Evolutionary conservation across 2,797 vertebrate genomes (phyloP), one percentile per base, ranked within the genome.

Genomic region (Platalea minor): DNA sequence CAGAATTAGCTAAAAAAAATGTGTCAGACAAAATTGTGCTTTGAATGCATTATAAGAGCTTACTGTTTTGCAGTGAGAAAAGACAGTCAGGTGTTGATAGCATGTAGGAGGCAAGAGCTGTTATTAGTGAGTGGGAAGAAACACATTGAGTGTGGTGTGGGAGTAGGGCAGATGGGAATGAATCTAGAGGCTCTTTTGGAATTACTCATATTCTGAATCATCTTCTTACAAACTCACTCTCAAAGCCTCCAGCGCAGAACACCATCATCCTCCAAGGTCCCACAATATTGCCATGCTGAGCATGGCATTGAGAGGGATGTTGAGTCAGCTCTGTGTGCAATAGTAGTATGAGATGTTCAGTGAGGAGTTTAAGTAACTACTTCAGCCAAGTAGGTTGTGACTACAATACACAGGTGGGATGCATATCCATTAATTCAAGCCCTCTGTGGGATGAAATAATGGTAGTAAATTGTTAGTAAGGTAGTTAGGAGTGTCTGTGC

Each of bases 1-100:
- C 37, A 85, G 72, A 93, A 93, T 91, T 95, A 87, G 28, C 25
- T 93, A 89, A 77, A 81, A 91, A 94, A 95, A 91, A 90, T 14
- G 95, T 93, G 95, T 93, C 94, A 96, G 97, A 97, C 94, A 91
- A 95, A 93, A 89, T 83, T 95, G 92, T 96, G 89, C 86, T 91
- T 96, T 92, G 79, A 96, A 96, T 88, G 87, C 60, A 68, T 96
- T 90, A 89, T 88, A 88, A 48, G 56, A 13, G 8, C 60, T 60
- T 86, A 85, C 77, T 67, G 39, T 85, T 85, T 92, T 83, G 61
- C 75, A 79, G 78, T 91, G 73, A 93, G 95, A 94, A 92, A 88
- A 93, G 95, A 76, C 75, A 93, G 95, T 96, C 95, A 96, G 86
- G 91, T 88, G 87, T 87, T 93, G 89, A 90, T 96, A 68, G 93